A percentile compares a stretch with the other conserved stretches of the same genome.
phyloP scores from a whole-genome alignment of 2,113 vertebrate species.

The Suricata suricatta region DNA sequence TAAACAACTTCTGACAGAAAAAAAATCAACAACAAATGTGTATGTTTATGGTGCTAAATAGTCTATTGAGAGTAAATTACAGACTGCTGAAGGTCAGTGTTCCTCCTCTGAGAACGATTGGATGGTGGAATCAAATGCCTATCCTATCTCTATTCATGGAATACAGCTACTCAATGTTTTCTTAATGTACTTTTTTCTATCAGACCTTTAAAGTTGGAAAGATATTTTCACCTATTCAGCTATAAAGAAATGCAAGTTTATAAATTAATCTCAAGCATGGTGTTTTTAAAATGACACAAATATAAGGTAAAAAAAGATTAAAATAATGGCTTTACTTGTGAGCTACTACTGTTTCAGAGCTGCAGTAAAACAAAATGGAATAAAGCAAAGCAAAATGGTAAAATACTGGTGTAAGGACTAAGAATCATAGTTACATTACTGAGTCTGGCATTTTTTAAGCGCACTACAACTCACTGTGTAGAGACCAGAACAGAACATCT shows the following conservation, averaged over 20 bases:
- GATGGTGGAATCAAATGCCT: not conserved
- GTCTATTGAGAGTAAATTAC: not conserved
- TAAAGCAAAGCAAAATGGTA: not conserved
- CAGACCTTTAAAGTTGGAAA: not conserved
- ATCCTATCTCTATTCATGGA: not conserved
- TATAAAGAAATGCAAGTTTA: not conserved
- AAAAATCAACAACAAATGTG: not conserved
- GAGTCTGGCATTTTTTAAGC: not conserved
- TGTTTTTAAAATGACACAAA: not conserved
- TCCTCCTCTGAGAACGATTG: not conserved
- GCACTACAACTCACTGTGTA: not conserved
- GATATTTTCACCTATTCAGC: not conserved
- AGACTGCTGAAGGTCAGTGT: not conserved
- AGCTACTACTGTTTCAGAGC: not conserved
- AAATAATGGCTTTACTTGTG: not conserved
- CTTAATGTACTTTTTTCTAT: not conserved
- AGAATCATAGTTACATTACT: not conserved
- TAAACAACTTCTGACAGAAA: slow-evolving; percentile 30
- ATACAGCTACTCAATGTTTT: not conserved
- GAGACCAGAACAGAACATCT: not conserved
- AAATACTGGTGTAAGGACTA: not conserved
- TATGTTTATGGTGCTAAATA: not conserved
- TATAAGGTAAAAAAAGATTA: not conserved
- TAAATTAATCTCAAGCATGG: not conserved
- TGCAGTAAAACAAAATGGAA: not conserved